Evolutionary conservation across 2,113 vertebrate species (phyloP).

Genomic region (Tonatia bakeri): DNA sequence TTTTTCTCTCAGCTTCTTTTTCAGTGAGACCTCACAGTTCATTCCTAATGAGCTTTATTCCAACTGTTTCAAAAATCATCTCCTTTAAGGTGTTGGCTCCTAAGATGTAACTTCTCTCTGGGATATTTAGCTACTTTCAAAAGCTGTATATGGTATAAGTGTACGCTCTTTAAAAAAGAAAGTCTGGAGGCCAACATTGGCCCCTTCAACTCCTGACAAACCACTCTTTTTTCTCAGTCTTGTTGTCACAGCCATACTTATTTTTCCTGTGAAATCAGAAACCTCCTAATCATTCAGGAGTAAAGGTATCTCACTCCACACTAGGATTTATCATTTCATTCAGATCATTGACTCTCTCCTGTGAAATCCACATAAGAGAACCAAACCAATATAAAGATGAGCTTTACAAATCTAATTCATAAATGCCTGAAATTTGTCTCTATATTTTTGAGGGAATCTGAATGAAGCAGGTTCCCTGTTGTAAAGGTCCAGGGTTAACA

Average conservation of each 20-base stretch:
- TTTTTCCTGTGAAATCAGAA: not conserved
- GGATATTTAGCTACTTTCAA: not conserved
- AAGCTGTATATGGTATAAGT: not conserved
- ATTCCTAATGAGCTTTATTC: not conserved
- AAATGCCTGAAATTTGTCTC: not conserved
- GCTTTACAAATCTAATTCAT: not conserved
- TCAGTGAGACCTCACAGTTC: not conserved
- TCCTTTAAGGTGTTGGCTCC: not conserved
- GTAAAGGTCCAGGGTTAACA: not conserved
- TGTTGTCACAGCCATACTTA: not conserved
- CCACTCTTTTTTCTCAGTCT: not conserved
- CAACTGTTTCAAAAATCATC: not conserved
- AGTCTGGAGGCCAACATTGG: not conserved
- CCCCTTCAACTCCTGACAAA: not conserved
- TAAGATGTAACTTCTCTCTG: not conserved
- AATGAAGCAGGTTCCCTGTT: not conserved
- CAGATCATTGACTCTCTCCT: not conserved
- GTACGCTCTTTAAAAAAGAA: not conserved
- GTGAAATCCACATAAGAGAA: not conserved
- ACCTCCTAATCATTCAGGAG: not conserved
- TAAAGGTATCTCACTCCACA: not conserved
- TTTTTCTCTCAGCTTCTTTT: not conserved
- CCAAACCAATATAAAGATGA: not conserved
- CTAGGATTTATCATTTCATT: not conserved
- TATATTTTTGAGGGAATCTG: slow-evolving; percentile 10